Evolutionary conservation across 2,797 vertebrate genomes (phyloP).

Genomic region (Anas georgica): DNA sequence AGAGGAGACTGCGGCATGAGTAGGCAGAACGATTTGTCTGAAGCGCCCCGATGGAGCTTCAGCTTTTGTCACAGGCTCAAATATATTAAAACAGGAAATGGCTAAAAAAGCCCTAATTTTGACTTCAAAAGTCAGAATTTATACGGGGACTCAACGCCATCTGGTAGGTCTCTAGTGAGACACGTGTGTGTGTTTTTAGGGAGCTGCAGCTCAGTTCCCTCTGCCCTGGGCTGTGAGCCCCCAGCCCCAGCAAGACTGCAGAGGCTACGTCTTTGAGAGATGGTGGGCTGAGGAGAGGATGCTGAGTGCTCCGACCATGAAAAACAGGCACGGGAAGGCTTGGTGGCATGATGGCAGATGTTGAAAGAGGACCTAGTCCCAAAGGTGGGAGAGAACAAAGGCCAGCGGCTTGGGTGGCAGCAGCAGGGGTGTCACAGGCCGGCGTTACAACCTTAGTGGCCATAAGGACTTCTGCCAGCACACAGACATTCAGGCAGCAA

Average conservation of each 20-base stretch:
- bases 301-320: accelerated
- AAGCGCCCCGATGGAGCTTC: background rate
- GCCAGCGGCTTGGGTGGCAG: background rate
- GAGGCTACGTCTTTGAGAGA: background rate
- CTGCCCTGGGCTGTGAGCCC: accelerated
- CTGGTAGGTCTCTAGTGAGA: accelerated
- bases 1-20: background rate
- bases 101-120: background rate
- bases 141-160: background rate
- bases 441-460: background rate
- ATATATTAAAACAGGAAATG: background rate
- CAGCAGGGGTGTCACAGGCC: accelerated
- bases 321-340: background rate
- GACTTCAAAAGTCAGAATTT: background rate
- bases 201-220: background rate
- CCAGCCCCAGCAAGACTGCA: background rate
- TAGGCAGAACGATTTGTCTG: background rate
- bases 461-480: background rate
- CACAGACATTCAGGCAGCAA: background rate
- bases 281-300: background rate
- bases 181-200: background rate
- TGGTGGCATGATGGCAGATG: background rate
- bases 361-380: background rate
- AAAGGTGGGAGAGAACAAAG: background rate
- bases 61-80: background rate